Base-by-base conservation (phyloP, 2,113 vertebrate species). In the Neolamprologus toae region DNA sequence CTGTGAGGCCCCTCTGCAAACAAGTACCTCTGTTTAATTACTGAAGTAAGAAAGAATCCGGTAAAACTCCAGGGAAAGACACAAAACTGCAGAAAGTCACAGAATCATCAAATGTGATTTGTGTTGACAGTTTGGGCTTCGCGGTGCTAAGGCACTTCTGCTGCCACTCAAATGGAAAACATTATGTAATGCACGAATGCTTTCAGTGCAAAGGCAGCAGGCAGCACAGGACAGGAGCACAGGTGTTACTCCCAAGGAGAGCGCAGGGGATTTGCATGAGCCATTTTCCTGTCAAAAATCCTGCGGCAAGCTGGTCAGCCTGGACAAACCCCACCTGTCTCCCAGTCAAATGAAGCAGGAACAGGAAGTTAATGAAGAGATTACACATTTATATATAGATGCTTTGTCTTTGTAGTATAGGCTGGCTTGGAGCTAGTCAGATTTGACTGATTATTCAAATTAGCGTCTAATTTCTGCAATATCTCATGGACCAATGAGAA, bases 261-360 rank as follows among this genome's bases (percentile, higher is more conserved):
- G 21, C 76, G 80, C 28, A 33, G 10, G 13, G 13, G 81, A 95
- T 95, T 95, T 96, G 93, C 96, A 95, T 96, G 90, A 63, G 45
- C 54, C 83, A 92, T 82, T 97, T 96, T 97, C 88, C 94, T 96
- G 95, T 96, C 95, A 96, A 96, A 96, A 89, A 78, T 88, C 83
- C 85, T 87, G 83, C 80, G 85, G 80, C 28, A 57, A 73, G 21
- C 45, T 82, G 86, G 40, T 63, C 87, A 82, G 55, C 49, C 55
- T 59, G 14, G 51, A 49, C 85, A 63, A 10, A 57, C 40, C 26
- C 10, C 47, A 55, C 85, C 85, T 78, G 54, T 79, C 90, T 86
- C 68, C 16, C 87, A 95, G 91, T 89, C 95, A 95, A 96, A 95
- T 93, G 49, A 90, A 85, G 40, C 47, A 31, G 42, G 79, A 87